Evolutionary conservation across 1,140 invertebrate species (phyloP), one percentile per base, ranked within the genome.

Genomic region (Wasmannia auropunctata): DNA sequence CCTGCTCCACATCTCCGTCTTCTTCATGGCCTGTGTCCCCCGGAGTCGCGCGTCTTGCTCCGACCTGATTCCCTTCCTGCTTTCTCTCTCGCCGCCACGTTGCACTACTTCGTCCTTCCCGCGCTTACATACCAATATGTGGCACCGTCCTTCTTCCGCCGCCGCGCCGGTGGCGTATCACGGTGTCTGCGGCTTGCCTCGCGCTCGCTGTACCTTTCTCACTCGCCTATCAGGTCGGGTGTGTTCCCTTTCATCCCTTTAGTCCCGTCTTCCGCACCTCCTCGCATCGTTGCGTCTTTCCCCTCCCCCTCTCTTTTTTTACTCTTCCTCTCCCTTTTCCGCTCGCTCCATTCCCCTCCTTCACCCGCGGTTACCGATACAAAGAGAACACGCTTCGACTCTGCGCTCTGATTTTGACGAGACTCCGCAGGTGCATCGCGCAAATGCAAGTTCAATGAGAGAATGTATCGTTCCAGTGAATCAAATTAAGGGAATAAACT

Each of bases 401-500:
- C n/a, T 14, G 10, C 31, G 77, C 25, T 81, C 79, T n/a, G 79
- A 83, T 83, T 83, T 83, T 83, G 34, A 83, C 65, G 49, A 56
- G 40, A 37, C 37, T 43, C 14, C 37, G 51, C 22, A 54, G 19
- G 16, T 56, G 56, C 43, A 54, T 54, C 46, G 25, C 14, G 19
- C 58, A n/a, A 74, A 31, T 40, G 67, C 56, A 58, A 43, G 51
- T 83, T 60, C 37, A 34, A 14, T 31, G 31, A 81, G 25, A 34
- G 67, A 51, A 54, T 46, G 49, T 72, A 88, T 56, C 49, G 75
- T 74, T 72, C 58, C 3, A 19, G 34, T 11, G 25, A 37, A 81
- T 56, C 7, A 31, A 81, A 72, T 81, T 81, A 81, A 81, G 79
- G n/a, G n/a, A 58, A 81, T 72, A 72, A 72, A 72, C 19, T 81